Percentiles rank a stretch among this genome's conserved stretches.
These are phyloP conservation scores for Priocnemis perturbator DNA, from an alignment of 2,888 invertebrate species.

Conservation along the genomic window DNA sequence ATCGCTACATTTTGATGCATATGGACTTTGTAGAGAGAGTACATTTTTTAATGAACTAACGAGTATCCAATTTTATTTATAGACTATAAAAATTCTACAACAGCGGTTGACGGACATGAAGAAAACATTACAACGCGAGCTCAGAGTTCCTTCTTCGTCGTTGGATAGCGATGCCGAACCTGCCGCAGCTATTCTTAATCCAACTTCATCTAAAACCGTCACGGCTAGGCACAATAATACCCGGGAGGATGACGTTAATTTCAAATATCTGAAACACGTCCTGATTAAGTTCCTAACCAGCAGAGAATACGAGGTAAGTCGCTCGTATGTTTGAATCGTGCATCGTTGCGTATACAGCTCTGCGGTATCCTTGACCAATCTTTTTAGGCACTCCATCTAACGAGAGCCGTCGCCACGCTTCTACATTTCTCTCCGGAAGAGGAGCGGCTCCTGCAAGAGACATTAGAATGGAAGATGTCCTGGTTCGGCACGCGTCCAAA, in stretches of 20 bases:
- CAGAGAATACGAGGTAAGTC: slow-evolving; percentile 82
- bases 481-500: slow-evolving; percentile 83
- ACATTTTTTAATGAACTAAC: no score
- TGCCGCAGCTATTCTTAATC: slow-evolving; percentile 81
- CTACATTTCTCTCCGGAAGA: slow-evolving; percentile 91
- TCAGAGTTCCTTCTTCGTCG: slow-evolving; percentile 78
- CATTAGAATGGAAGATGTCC: slow-evolving; percentile 85
- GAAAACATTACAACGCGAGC: slow-evolving; percentile 92
- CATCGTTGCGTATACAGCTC: not conserved
- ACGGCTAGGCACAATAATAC: slow-evolving; percentile 71
- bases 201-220: slow-evolving; percentile 77
- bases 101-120: slow-evolving; percentile 92
- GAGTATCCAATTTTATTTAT: slow-evolving; percentile 55
- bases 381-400: slow-evolving; percentile 88
- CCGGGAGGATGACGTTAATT: slow-evolving; percentile 83
- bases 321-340: slow-evolving; percentile 7
- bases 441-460: slow-evolving; percentile 88
- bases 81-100: slow-evolving; percentile 92
- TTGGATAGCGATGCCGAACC: slow-evolving; percentile 79
- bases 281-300: slow-evolving; percentile 94
- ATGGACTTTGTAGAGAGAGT: no score
- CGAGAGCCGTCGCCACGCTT: slow-evolving; percentile 90
- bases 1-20: no score
- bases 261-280: slow-evolving; percentile 93
- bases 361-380: not conserved